Conservation (phyloP, 2,888 invertebrate species). For the Amblyjoppa proteus region DNA sequence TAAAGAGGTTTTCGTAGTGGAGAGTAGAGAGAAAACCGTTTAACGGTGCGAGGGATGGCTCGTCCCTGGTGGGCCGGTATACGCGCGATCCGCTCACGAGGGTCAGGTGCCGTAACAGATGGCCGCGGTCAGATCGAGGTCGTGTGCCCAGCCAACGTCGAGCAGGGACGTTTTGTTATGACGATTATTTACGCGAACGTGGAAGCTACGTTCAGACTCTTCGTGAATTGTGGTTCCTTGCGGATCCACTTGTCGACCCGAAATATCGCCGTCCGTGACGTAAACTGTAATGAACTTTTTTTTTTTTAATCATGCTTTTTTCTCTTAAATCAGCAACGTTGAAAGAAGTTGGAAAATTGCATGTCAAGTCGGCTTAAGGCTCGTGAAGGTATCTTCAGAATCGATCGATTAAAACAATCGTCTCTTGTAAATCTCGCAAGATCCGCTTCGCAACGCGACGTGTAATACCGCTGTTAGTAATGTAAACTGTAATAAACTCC, state of each 20-base stretch:
- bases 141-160: background rate
- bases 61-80: background rate
- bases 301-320: no score
- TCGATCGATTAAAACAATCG: background rate
- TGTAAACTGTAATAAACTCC: no score
- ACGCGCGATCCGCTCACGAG: slow-evolving; percentile 22
- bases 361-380: background rate
- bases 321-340: no score
- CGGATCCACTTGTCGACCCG: no score
- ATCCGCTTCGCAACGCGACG: no score
- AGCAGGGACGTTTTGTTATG: background rate
- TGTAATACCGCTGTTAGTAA: no score
- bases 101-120: slow-evolving; percentile 56
- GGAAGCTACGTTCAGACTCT: background rate
- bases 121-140: slow-evolving; percentile 35
- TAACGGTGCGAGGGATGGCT: slow-evolving; percentile 2
- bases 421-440: no score
- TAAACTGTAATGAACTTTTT: no score
- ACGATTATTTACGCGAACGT: slow-evolving; percentile 27
- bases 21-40: slow-evolving; percentile 21
- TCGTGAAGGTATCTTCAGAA: background rate
- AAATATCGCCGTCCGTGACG: no score
- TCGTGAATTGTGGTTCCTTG: no score
- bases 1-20: background rate
- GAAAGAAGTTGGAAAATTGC: no score